Evolutionary conservation across 2,888 invertebrate species (phyloP).

Genomic region (Lochmaea capreae): DNA sequence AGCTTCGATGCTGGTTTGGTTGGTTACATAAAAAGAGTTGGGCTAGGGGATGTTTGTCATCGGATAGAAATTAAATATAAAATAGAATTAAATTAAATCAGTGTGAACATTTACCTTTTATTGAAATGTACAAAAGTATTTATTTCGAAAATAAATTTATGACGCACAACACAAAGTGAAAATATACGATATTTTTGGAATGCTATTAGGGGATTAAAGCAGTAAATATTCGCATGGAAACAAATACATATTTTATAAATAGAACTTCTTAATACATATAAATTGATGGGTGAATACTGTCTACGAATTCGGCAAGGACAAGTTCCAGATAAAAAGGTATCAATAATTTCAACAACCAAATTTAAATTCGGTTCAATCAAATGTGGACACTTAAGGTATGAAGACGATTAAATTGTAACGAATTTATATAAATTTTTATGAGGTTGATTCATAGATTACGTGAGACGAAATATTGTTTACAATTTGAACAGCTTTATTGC

Average conservation of each 20-base stretch:
- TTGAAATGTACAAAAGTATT: conserved; percentile 48
- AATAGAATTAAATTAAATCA: conserved; percentile 9
- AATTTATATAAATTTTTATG: too few species aligned
- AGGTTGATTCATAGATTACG: too few species aligned
- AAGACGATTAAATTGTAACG: too few species aligned
- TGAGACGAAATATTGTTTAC: too few species aligned
- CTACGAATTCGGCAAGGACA: conserved; percentile 13
- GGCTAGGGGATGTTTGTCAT: too few species aligned
- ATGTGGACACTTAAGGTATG: too few species aligned
- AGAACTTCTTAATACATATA: not conserved
- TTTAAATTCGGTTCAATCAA: too few species aligned
- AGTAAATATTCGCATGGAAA: conserved; percentile 3
- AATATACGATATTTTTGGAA: conserved; percentile 26
- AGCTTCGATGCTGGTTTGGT: too few species aligned
- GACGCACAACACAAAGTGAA: conserved; percentile 27
- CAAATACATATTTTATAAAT: conserved; percentile 1
- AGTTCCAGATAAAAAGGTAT: conserved; percentile 9
- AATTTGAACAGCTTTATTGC: too few species aligned
- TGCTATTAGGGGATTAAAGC: conserved; percentile 12
- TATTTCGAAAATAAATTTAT: conserved; percentile 40
- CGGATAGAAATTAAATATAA: not conserved
- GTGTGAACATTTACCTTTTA: conserved; percentile 43
- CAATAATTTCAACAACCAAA: not conserved
- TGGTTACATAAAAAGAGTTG: too few species aligned
- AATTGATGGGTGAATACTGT: conserved; percentile 9